A percentile compares a stretch with the other conserved stretches of the same genome.
phyloP scores from a whole-genome alignment of 2,113 vertebrate species.

The Phoxinus phoxinus region DNA sequence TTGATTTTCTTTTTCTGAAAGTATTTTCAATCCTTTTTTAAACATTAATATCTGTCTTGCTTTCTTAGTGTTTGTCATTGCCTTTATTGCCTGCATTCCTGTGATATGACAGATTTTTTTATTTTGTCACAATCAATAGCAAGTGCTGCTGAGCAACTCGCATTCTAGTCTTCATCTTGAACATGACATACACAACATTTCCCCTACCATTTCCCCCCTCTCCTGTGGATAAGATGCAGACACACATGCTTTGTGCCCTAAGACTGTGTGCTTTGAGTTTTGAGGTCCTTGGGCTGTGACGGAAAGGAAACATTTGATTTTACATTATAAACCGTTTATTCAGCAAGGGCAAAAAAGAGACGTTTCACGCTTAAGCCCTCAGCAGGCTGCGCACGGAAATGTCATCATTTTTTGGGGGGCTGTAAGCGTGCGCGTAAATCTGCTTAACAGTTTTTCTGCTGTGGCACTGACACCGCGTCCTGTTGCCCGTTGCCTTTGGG shows the following conservation, averaged over 20 bases:
- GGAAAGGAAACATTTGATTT: slow-evolving; percentile 67
- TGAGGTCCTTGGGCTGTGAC: slow-evolving; percentile 59
- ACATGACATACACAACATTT: neutral
- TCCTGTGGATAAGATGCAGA: neutral
- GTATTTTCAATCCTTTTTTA: slow-evolving; percentile 17
- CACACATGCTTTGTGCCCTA: slow-evolving; percentile 17
- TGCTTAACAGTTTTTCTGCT: slow-evolving; percentile 71
- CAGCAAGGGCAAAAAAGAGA: slow-evolving; percentile 66
- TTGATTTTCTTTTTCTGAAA: slow-evolving; percentile 25
- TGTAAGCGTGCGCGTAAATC: slow-evolving; percentile 72
- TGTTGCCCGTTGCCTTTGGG: slow-evolving; percentile 72
- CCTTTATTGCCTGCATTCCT: slow-evolving; percentile 13
- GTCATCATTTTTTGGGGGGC: slow-evolving; percentile 55
- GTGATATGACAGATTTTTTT: neutral
- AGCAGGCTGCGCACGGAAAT: slow-evolving; percentile 59
- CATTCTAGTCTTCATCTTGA: neutral
- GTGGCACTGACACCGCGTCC: slow-evolving; percentile 72
- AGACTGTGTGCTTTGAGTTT: slow-evolving; percentile 25
- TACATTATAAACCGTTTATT: slow-evolving; percentile 76
- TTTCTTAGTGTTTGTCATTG: neutral
- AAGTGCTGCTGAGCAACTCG: slow-evolving; percentile 7
- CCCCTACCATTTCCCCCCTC: neutral
- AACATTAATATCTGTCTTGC: slow-evolving; percentile 35
- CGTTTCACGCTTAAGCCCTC: slow-evolving; percentile 58
- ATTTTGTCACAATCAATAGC: slow-evolving; percentile 22